Percentiles rank a stretch among this genome's conserved stretches.
These are phyloP conservation scores for Gymnobelideus leadbeateri DNA, from an alignment of 2,113 vertebrate species.

Conservation along the genomic window DNA sequence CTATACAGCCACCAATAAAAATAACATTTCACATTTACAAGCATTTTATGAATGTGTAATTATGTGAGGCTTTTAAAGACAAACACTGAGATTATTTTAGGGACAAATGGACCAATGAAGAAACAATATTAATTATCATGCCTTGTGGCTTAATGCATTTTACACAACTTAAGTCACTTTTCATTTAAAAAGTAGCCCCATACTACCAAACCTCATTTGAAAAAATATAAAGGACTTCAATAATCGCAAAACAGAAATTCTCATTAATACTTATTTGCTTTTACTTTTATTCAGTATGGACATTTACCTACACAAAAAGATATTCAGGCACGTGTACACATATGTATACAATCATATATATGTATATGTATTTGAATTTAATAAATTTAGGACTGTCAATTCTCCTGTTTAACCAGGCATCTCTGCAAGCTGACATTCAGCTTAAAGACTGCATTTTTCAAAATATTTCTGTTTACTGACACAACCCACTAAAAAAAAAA, in stretches of 20 bases:
- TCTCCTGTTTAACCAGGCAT: conserved; percentile 61
- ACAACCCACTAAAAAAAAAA: conserved; percentile 71
- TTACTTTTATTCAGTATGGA: not conserved
- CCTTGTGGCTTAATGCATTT: not conserved
- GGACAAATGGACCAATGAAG: conserved; percentile 25
- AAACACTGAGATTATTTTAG: conserved; percentile 30
- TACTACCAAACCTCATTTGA: not conserved
- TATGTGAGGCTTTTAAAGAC: conserved; percentile 15
- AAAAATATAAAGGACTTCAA: not conserved
- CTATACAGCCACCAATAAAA: not conserved
- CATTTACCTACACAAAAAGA: not conserved
- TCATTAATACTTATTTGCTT: not conserved
- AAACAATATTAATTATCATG: conserved; percentile 4
- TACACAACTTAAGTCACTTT: not conserved
- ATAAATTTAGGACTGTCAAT: conserved; percentile 55
- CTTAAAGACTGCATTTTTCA: conserved; percentile 71
- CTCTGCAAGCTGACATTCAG: conserved; percentile 60
- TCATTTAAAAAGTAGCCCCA: not conserved
- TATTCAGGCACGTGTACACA: not conserved
- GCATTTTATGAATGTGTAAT: conserved; percentile 26
- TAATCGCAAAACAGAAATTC: not conserved
- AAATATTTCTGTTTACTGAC: conserved; percentile 74
- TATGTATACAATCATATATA: not conserved
- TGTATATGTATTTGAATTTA: not conserved
- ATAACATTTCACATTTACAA: conserved; percentile 23